Evolutionary conservation across 1,140 invertebrate species (phyloP), one percentile per base, ranked within the genome.

Genomic region (Venustaconcha ellipsiformis): DNA sequence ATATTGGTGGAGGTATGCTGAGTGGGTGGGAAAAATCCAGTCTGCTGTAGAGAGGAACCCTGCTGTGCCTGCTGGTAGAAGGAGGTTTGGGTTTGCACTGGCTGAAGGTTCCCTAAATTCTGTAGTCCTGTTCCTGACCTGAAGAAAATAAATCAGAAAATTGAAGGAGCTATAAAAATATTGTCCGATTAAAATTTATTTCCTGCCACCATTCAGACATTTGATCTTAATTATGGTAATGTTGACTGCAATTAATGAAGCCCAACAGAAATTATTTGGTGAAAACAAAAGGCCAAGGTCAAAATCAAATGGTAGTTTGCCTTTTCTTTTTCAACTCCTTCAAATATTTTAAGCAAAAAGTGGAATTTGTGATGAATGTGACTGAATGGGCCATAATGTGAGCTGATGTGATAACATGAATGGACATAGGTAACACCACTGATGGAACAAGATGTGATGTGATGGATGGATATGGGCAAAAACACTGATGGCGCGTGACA

Each of bases 1-100:
- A 87, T 65, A 57, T 73, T 77, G 64, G 55, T 81, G 20, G 78
- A 76, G 4, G 84, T 72, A 68, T 87, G 85, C 14, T 75, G 70
- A 70, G 84, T 83, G 18, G 82, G 77, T 15, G 83, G 82, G 75
- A 79, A 88, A 78, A 83, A 88, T 56, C 84, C 83, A 58, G 85
- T 86, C 76, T 87, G 85, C 56, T 81, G 79, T 48, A 86, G 74
- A 14, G 81, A 71, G 3, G 65, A 57, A 3, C 70, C 72, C n/a
- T 77, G 75, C 17, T 66, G 68, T 4, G 69, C 78, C 76, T 85
- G 85, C 65, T 83, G 84, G 73, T 81, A 88, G 75, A 83, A 86
- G 14, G 86, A 83, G 12, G 85, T 84, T 30, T 81, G 73, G 18
- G 80, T 74, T 30, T 83, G 82, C n/a, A 83, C 71, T 26, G 62